These are phyloP conservation scores for Erithacus rubecula DNA, from an alignment of 2,797 vertebrate genomes.

Conservation along the genomic window DNA sequence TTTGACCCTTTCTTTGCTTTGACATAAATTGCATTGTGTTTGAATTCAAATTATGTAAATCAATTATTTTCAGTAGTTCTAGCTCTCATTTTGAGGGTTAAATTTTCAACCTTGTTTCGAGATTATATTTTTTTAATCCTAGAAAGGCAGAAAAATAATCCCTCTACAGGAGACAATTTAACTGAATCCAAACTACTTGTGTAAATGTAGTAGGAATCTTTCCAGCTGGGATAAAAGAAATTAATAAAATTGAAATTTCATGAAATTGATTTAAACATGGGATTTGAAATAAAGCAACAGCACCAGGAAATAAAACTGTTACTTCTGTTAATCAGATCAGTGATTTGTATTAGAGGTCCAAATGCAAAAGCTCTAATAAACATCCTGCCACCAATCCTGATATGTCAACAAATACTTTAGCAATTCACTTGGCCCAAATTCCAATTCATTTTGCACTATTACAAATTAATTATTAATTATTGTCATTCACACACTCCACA, in stretches of 20 bases:
- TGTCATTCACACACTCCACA: not conserved
- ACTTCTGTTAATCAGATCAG: not conserved
- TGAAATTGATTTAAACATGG: not conserved
- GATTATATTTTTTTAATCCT: not conserved
- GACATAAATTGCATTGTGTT: not conserved
- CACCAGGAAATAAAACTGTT: not conserved
- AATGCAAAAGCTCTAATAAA: not conserved
- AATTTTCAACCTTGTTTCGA: not conserved
- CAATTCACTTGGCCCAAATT: not conserved
- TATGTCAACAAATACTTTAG: not conserved
- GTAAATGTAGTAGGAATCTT: not conserved
- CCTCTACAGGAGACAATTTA: not conserved
- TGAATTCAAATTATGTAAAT: not conserved
- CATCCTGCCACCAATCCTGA: not conserved
- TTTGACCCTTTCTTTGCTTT: not conserved
- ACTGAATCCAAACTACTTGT: not conserved
- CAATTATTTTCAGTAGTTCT: not conserved
- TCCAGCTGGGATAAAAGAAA: not conserved
- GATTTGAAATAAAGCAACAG: not conserved
- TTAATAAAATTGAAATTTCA: not conserved
- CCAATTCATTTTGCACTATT: not conserved
- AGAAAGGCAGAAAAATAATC: not conserved
- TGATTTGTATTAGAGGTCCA: not conserved
- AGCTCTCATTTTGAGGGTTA: not conserved
- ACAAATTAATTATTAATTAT: not conserved